Percentiles rank a stretch among this genome's conserved stretches.
phyloP scores from a whole-genome alignment of 1,140 invertebrate species.

The Leptinotarsa defecta region DNA sequence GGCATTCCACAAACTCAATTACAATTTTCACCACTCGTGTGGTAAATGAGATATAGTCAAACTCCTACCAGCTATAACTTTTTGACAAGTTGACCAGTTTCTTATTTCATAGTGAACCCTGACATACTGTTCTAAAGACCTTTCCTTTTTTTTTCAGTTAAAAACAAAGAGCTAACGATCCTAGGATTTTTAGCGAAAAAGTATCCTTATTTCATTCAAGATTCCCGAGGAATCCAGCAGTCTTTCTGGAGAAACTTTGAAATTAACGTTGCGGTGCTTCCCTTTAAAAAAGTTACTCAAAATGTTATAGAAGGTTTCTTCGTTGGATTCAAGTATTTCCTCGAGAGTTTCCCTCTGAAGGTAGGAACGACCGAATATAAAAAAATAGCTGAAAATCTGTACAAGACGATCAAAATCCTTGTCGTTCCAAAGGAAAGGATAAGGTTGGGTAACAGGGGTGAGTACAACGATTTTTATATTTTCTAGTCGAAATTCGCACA shows the following conservation, averaged over 20 bases:
- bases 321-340: constrained; percentile 38
- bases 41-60: no score
- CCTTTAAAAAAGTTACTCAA: constrained; percentile 21
- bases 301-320: constrained; percentile 37
- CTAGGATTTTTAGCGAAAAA: constrained; percentile 43
- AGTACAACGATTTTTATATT: constrained; percentile 4
- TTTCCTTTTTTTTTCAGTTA: constrained; percentile 37
- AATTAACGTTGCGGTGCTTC: background rate
- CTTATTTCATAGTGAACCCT: no score
- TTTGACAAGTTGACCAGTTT: no score
- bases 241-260: constrained; percentile 35
- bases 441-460: constrained; percentile 44
- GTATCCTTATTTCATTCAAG: constrained; percentile 34
- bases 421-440: constrained; percentile 26
- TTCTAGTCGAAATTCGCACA: no score
- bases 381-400: constrained; percentile 37
- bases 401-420: constrained; percentile 36
- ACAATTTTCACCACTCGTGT: no score
- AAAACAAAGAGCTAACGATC: constrained; percentile 37
- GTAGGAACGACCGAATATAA: constrained; percentile 22
- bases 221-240: constrained; percentile 31
- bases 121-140: no score
- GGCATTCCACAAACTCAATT: no score
- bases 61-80: no score
- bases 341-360: constrained; percentile 37